Conservation (phyloP, 1,140 invertebrate genomes). For the Anthonomus grandis region DNA sequence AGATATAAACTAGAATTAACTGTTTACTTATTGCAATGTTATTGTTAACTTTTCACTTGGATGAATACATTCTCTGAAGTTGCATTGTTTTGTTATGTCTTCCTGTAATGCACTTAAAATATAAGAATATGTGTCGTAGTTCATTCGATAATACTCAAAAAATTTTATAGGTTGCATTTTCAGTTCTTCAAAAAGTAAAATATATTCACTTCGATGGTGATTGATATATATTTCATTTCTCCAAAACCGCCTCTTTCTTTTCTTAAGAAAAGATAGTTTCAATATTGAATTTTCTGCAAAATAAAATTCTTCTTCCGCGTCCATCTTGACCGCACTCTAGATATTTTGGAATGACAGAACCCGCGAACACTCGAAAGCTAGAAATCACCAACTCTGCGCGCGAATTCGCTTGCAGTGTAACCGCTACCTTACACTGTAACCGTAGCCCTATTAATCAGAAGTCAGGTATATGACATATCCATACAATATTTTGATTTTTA, state of each 20-base stretch:
- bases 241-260: conserved; percentile 6
- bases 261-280: conserved; percentile 4
- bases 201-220: conserved; percentile 7
- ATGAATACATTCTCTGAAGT: conserved; percentile 1
- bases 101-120: conserved; percentile 6
- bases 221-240: conserved; percentile 1
- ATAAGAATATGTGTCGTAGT: too few relatives aligned
- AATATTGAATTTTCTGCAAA: background rate
- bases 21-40: conserved; percentile 13
- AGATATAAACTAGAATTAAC: conserved; percentile 1
- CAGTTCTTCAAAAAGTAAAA: conserved; percentile 3
- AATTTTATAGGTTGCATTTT: background rate
- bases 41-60: conserved; percentile 5
- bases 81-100: conserved; percentile 1
- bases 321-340: too few relatives aligned
- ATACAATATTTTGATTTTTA: too few relatives aligned
- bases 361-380: too few relatives aligned
- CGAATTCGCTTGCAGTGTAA: too few relatives aligned
- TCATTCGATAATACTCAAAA: too few relatives aligned
- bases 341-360: too few relatives aligned
- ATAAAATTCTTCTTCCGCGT: conserved; percentile 8
- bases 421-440: too few relatives aligned
- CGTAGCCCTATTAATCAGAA: too few relatives aligned
- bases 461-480: too few relatives aligned
- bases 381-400: too few relatives aligned